phyloP scores from a whole-genome alignment of 2,113 vertebrate species.

The Salvelinus fontinalis region DNA sequence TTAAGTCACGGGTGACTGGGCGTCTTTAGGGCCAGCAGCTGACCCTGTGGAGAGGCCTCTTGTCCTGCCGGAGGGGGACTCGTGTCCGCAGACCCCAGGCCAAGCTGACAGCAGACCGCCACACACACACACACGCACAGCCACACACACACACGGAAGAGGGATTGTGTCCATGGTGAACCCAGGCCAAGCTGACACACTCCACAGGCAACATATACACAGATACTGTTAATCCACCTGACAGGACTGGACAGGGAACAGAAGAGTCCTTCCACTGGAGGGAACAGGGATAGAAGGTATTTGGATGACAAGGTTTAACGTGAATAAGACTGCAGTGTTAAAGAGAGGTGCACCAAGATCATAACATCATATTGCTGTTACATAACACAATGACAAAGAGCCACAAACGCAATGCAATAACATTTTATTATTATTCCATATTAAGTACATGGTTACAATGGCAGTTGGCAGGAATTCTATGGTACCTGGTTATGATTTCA shows the following conservation, averaged over 20 bases:
- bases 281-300: background rate
- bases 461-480: slow-evolving; percentile 62
- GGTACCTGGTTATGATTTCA: slow-evolving; percentile 61
- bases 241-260: background rate
- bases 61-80: slow-evolving; percentile 69
- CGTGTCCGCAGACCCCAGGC: slow-evolving; percentile 62
- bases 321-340: no score
- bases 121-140: slow-evolving; percentile 2
- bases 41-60: slow-evolving; percentile 77
- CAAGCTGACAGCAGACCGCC: slow-evolving; percentile 58
- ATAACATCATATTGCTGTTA: no score
- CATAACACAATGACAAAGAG: no score
- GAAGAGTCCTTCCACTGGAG: background rate
- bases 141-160: background rate
- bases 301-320: no score
- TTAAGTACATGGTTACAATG: slow-evolving; percentile 68
- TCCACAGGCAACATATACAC: background rate
- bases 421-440: slow-evolving; percentile 55
- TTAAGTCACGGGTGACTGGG: slow-evolving; percentile 83
- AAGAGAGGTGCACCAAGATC: no score
- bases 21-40: slow-evolving; percentile 73
- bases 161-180: no score
- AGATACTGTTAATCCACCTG: slow-evolving; percentile 38
- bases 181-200: background rate
- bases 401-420: background rate